These are phyloP conservation scores for Argya squamiceps DNA, from an alignment of 2,797 vertebrate species.

Conservation along the genomic window DNA sequence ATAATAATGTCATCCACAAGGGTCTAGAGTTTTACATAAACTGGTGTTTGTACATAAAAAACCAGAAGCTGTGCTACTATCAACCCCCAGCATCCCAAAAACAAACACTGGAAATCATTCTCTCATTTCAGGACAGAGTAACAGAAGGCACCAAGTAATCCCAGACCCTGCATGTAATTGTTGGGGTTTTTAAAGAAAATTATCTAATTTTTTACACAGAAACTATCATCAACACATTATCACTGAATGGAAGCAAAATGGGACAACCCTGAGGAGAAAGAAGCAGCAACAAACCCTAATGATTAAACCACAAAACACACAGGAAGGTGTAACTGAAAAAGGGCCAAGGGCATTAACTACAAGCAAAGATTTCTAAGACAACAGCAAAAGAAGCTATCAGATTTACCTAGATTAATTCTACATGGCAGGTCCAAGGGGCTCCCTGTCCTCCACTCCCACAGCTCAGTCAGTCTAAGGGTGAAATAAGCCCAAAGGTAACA, in stretches of 20 bases:
- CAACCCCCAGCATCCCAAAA: background rate
- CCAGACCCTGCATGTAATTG: background rate
- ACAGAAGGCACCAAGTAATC: background rate
- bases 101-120: background rate
- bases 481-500: conserved; percentile 2
- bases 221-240: background rate
- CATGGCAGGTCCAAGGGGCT: background rate
- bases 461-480: background rate
- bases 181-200: background rate
- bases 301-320: background rate
- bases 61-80: background rate
- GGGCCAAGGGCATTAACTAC: background rate
- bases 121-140: background rate
- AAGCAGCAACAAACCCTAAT: background rate
- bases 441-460: background rate
- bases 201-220: background rate
- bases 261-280: background rate
- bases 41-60: background rate
- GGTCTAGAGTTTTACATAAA: background rate
- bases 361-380: background rate
- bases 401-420: background rate
- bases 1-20: background rate
- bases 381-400: background rate
- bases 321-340: background rate
- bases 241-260: background rate